These are phyloP conservation scores for Macrophya annulata DNA, from an alignment of 2,888 invertebrate genomes.

Conservation along the genomic window DNA sequence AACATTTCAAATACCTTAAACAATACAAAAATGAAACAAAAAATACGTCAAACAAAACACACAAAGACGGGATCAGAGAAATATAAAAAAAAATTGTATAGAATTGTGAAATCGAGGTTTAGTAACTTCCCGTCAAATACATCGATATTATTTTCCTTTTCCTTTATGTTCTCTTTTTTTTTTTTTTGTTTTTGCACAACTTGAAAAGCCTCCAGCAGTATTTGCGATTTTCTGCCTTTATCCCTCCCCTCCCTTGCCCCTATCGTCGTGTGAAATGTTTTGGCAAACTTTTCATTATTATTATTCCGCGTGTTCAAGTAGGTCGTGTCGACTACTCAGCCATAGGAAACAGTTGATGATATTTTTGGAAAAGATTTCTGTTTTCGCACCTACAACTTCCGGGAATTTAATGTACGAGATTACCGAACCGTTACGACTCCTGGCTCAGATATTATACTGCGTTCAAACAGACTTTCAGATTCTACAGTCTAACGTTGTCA, in stretches of 20 bases:
- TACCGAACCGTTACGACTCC: conserved; percentile 21
- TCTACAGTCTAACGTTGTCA: not conserved
- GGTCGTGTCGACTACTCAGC: conserved; percentile 5
- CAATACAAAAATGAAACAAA: not conserved
- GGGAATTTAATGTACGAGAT: conserved; percentile 17
- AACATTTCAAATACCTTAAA: not conserved
- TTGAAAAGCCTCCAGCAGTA: not conserved
- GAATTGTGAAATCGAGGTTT: not conserved
- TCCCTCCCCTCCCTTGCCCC: too few relatives aligned
- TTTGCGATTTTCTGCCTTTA: not conserved
- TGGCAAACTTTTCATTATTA: not conserved
- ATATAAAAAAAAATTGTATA: not conserved
- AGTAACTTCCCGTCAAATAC: not conserved
- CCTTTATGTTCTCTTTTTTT: not conserved
- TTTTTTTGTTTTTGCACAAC: not conserved
- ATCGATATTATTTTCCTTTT: not conserved
- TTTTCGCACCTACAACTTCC: conserved; percentile 21
- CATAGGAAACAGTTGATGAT: conserved; percentile 17
- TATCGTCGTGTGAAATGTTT: not conserved
- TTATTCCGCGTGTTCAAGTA: not conserved
- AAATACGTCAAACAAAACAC: not conserved
- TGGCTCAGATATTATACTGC: conserved; percentile 3
- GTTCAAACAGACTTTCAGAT: not conserved
- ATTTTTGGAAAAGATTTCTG: conserved; percentile 39
- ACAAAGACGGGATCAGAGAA: not conserved